Conservation (phyloP, 1,140 invertebrate species). For the Stegodyphus dumicola region DNA sequence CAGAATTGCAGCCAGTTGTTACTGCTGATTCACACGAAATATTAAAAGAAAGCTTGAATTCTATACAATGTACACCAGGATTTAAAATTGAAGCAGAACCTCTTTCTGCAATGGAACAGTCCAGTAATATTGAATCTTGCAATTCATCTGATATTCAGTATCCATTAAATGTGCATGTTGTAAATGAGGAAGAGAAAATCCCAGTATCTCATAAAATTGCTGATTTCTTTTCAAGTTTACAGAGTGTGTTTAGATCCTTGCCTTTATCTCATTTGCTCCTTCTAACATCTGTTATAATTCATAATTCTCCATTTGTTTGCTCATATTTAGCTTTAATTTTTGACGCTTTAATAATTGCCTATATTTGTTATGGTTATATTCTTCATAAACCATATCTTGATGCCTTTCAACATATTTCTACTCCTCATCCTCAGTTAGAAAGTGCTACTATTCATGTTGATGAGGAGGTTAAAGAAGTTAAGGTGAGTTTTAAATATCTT, state of each 20-base stretch:
- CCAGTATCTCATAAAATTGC: neutral
- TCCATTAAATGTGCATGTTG: neutral
- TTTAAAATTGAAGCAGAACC: too few relatives aligned
- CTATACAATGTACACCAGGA: too few relatives aligned
- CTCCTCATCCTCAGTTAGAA: constrained; percentile 14
- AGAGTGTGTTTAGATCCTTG: constrained; percentile 1
- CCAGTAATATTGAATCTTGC: too few relatives aligned
- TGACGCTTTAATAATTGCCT: constrained; percentile 23
- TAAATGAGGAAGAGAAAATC: neutral
- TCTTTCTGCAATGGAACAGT: too few relatives aligned
- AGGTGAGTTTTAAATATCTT: neutral
- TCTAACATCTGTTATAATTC: constrained; percentile 15
- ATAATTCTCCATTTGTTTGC: constrained; percentile 16
- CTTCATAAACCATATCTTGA: neutral
- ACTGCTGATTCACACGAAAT: too few relatives aligned
- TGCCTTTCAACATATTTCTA: neutral
- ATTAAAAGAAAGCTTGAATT: too few relatives aligned
- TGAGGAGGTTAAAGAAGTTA: neutral
- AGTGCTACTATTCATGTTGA: constrained; percentile 13
- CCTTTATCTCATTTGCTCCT: constrained; percentile 21
- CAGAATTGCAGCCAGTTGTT: too few relatives aligned
- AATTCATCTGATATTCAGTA: neutral
- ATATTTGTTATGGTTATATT: neutral
- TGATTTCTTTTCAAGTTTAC: neutral
- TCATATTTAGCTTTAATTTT: constrained; percentile 31